phyloP scores from a whole-genome alignment of 2,888 invertebrate species.

The Byasa hedistus region DNA sequence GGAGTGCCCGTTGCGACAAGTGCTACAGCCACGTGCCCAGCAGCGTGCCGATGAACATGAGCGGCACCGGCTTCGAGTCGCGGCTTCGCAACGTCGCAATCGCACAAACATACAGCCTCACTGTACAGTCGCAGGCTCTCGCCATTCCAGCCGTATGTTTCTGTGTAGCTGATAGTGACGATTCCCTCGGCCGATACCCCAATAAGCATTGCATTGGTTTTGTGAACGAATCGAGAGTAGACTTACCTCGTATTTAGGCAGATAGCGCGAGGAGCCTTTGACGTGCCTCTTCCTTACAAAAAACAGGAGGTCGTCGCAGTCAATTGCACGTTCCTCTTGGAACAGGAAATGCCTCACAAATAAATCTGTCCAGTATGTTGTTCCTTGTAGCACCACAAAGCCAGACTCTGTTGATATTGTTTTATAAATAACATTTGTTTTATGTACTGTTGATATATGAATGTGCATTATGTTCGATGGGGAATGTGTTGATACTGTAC shows the following conservation, averaged over 20 bases:
- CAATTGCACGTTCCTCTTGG: conserved; percentile 92
- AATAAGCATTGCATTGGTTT: too few relatives aligned
- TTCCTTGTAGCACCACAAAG: conserved; percentile 94
- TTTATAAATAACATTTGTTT: conserved; percentile 2
- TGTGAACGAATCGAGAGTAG: not conserved
- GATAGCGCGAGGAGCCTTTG: conserved; percentile 90
- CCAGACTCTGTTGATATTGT: conserved; percentile 84
- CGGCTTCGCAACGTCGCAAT: too few relatives aligned
- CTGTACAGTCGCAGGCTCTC: too few relatives aligned
- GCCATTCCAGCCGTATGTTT: too few relatives aligned
- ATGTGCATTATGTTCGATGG: not conserved
- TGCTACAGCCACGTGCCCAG: not conserved
- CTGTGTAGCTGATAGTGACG: too few relatives aligned
- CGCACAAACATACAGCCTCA: too few relatives aligned
- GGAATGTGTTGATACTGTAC: not conserved
- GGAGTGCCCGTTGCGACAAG: too few relatives aligned
- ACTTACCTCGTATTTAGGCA: conserved; percentile 93
- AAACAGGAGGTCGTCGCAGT: conserved; percentile 96
- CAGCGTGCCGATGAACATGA: conserved; percentile 15
- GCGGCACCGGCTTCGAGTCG: too few relatives aligned
- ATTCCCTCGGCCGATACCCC: too few relatives aligned
- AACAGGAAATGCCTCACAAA: conserved; percentile 96
- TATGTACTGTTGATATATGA: not conserved
- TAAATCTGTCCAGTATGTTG: conserved; percentile 97
- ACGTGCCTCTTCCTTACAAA: conserved; percentile 96